phyloP scores from a whole-genome alignment of 2,797 vertebrate genomes.

The Labeo calbasu region DNA sequence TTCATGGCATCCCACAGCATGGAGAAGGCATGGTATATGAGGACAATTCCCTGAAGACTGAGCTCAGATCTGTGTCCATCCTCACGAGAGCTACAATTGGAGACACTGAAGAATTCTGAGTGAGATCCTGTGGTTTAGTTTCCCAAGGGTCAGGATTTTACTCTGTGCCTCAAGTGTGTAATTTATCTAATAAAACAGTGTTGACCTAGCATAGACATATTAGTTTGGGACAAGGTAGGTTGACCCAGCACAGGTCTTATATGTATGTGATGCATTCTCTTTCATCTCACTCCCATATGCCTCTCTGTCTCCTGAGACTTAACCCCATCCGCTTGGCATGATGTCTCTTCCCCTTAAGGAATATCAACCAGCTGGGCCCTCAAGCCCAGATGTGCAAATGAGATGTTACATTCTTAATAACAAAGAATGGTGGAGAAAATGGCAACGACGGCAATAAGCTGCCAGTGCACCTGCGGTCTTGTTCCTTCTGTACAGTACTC shows the following conservation, averaged over 20 bases:
- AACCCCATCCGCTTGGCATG: conserved; percentile 28
- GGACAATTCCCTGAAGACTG: conserved; percentile 1
- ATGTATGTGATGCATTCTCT: conserved; percentile 10
- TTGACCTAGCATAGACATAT: conserved; percentile 20
- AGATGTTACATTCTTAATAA: conserved; percentile 20
- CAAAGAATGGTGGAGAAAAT: conserved; percentile 8
- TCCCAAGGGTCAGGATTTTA: not conserved
- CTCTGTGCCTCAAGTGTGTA: not conserved
- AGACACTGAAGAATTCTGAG: conserved; percentile 4
- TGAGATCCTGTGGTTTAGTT: conserved; percentile 4
- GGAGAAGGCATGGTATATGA: not conserved
- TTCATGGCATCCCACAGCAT: conserved; percentile 14
- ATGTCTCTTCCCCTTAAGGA: conserved; percentile 39
- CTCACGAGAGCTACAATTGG: not conserved
- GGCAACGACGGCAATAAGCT: not conserved
- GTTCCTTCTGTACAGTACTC: not conserved
- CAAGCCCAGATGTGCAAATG: conserved; percentile 37
- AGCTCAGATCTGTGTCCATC: not conserved
- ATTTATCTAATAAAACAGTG: not conserved
- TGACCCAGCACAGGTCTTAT: not conserved
- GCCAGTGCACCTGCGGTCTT: not conserved
- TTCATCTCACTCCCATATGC: conserved; percentile 31
- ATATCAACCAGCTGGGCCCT: conserved; percentile 32
- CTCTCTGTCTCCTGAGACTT: conserved; percentile 32
- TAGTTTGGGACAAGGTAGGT: not conserved